These are phyloP conservation scores for Thymelicus lineola DNA, from an alignment of 2,888 invertebrate genomes.

Conservation along the genomic window DNA sequence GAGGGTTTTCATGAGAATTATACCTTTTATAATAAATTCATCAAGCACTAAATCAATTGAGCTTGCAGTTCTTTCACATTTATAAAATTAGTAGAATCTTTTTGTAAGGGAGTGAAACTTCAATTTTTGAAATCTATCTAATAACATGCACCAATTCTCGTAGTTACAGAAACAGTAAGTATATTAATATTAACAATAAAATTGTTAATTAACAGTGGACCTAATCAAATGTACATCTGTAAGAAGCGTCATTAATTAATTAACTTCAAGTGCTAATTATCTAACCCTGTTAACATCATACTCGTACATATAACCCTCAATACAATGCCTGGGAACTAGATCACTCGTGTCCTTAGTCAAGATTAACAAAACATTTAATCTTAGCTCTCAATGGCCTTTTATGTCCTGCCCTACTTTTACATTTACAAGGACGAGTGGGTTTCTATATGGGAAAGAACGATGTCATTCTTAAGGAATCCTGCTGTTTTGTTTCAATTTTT, in stretches of 20 bases:
- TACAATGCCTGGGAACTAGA: slow-evolving; percentile 26
- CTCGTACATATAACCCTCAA: not conserved
- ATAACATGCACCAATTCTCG: too few relatives aligned
- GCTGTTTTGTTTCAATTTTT: not conserved
- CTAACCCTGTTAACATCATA: not conserved
- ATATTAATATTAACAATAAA: too few relatives aligned
- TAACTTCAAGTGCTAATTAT: not conserved
- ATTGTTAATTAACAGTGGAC: too few relatives aligned
- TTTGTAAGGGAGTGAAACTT: too few relatives aligned
- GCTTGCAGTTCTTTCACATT: too few relatives aligned
- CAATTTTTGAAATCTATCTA: too few relatives aligned
- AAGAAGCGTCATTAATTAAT: not conserved
- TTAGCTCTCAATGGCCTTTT: slow-evolving; percentile 30
- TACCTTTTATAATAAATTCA: too few relatives aligned
- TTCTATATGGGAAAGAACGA: slow-evolving; percentile 7
- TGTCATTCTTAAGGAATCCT: slow-evolving; percentile 18
- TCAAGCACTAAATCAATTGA: too few relatives aligned
- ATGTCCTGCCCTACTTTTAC: slow-evolving; percentile 21
- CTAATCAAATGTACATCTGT: too few relatives aligned
- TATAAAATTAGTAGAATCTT: too few relatives aligned
- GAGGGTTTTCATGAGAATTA: too few relatives aligned
- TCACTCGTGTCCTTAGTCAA: slow-evolving; percentile 24
- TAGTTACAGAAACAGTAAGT: too few relatives aligned
- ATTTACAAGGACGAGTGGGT: slow-evolving; percentile 29
- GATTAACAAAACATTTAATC: slow-evolving; percentile 35